Evolutionary conservation across 1,140 invertebrate species (phyloP).

Genomic region (Cryptotermes secundus): DNA sequence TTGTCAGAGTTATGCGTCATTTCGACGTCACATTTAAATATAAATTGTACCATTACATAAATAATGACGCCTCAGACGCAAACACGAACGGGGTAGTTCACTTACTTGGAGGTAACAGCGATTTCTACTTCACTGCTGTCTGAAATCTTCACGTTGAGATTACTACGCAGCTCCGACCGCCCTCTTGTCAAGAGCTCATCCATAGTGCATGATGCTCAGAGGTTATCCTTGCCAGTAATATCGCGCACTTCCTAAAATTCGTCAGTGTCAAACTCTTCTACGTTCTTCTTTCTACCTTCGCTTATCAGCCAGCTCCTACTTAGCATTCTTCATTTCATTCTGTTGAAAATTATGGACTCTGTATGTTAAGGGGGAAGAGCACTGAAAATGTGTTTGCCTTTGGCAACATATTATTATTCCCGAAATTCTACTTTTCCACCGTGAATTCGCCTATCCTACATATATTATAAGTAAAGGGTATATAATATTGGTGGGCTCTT

Average conservation of each 20-base stretch:
- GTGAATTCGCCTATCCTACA: too few relatives aligned
- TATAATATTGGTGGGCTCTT: too few relatives aligned
- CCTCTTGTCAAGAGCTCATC: neutral
- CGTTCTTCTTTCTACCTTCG: neutral
- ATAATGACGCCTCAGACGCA: neutral
- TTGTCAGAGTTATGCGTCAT: neutral
- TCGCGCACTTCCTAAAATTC: neutral
- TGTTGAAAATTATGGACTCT: too few relatives aligned
- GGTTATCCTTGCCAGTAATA: too few relatives aligned
- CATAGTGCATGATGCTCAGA: slow-evolving; percentile 5
- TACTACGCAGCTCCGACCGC: neutral
- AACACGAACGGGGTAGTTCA: neutral
- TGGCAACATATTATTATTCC: too few relatives aligned
- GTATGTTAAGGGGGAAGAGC: too few relatives aligned
- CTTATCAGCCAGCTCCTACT: neutral
- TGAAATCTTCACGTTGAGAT: neutral
- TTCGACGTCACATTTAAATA: slow-evolving; percentile 14
- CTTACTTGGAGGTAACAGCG: neutral
- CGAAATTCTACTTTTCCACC: too few relatives aligned
- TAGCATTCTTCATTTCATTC: neutral
- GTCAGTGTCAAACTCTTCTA: neutral
- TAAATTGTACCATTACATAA: slow-evolving; percentile 9
- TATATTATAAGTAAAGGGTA: too few relatives aligned
- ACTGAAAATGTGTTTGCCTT: too few relatives aligned
- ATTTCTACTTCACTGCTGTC: neutral